Base-by-base conservation (phyloP, 1,140 invertebrate genomes). In the Leptopilina boulardi region DNA sequence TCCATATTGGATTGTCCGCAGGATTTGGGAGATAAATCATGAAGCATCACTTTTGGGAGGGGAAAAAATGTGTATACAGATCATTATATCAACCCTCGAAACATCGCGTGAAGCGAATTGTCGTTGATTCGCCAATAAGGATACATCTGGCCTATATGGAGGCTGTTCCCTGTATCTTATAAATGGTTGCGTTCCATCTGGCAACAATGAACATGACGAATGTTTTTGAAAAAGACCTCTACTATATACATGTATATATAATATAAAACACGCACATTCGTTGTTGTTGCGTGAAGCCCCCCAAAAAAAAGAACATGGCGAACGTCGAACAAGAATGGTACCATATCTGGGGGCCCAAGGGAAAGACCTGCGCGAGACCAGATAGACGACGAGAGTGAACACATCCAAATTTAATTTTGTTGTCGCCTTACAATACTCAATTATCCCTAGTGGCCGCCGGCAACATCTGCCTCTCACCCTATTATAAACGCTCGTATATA, bases 161-260 rank as follows among this genome's bases (percentile, higher is more conserved):
- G 80, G 78, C 78, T 76, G 80, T 26, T 75, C 72, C 77, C 79
- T 83, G 79, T 79, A 83, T 78, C 76, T 70, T 71, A 77, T 77
- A 83, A 83, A 81, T 83, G 77, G 82, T 75, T 77, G 75, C 80
- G 77, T 79, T 79, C 82, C 82, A 81, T 83, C 82, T 81, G 80
- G 77, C 82, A 70, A 74, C 74, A 42, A 77, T 73, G 72, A 38
- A 81, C 79, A 80, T 77, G 74, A 79, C 72, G 56, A 74, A 76
- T 56, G 76, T 76, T 74, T 72, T 75, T 75, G 77, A 78, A 74
- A 75, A 78, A 73, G 66, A 44, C 21, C 34, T 6, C 34, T 4
- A 38, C 34, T 38, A 38, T 38, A 38, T 0, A 30, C 5, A 30
- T 30, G 5, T 30, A 30, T 30, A 30, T 30, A 30, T 30, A 30